These are phyloP conservation scores for Scomberomorus guttatus DNA, from an alignment of 2,797 vertebrate genomes.

Conservation along the genomic window DNA sequence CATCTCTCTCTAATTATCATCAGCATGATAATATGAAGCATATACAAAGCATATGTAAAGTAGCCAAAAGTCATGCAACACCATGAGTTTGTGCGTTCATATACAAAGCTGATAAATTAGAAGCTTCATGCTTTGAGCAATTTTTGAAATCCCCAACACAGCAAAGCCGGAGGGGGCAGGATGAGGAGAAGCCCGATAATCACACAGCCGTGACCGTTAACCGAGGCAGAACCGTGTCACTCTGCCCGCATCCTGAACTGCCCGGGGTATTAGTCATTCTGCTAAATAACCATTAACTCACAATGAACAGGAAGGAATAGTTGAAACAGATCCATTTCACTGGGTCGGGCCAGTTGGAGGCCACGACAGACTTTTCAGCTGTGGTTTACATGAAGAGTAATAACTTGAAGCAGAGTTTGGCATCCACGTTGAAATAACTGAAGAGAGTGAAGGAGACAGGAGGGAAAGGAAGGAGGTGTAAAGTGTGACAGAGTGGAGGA, in stretches of 20 bases:
- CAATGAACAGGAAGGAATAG: constrained; percentile 37
- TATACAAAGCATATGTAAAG: neutral
- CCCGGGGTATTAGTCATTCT: constrained; percentile 43
- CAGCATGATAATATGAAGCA: no score
- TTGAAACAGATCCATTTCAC: constrained; percentile 47
- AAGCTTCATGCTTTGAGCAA: neutral
- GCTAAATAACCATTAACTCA: constrained; percentile 64
- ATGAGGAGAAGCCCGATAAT: constrained; percentile 35
- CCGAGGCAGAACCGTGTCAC: constrained; percentile 37
- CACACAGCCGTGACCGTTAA: constrained; percentile 50
- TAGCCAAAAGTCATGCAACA: neutral
- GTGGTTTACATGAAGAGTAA: constrained; percentile 53
- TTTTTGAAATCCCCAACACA: constrained; percentile 41
- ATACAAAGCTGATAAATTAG: neutral
- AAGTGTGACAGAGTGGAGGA: constrained; percentile 48
- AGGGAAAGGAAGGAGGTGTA: constrained; percentile 43
- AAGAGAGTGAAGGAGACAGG: constrained; percentile 22
- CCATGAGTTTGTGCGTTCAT: neutral
- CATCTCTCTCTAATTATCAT: neutral
- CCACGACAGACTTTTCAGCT: constrained; percentile 33
- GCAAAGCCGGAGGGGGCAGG: constrained; percentile 8
- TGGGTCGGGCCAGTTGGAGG: constrained; percentile 21
- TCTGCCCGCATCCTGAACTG: constrained; percentile 22
- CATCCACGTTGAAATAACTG: constrained; percentile 29
- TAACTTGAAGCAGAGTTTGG: constrained; percentile 48